A percentile compares a stretch with the other conserved stretches of the same genome.
phyloP scores from a whole-genome alignment of 2,888 invertebrate genomes.

The Spisula subtruncata region DNA sequence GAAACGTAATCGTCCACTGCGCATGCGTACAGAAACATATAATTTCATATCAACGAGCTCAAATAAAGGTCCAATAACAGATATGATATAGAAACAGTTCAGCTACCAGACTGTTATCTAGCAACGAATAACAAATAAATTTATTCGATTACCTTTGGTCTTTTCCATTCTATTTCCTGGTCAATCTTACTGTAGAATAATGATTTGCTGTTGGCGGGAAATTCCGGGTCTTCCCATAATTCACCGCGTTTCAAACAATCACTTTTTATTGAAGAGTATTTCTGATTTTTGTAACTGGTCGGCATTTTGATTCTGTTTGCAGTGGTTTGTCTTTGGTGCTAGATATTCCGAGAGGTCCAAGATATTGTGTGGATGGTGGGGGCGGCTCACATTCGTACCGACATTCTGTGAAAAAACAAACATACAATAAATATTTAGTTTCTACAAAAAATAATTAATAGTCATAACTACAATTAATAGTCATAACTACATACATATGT shows the following conservation, averaged over 20 bases:
- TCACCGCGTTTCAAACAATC: constrained; percentile 92
- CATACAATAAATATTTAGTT: too few species aligned
- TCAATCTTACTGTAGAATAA: constrained; percentile 95
- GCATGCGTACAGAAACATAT: too few species aligned
- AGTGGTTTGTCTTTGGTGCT: not conserved
- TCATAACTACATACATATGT: too few species aligned
- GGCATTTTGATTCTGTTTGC: constrained; percentile 71
- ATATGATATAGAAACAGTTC: too few species aligned
- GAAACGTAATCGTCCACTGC: too few species aligned
- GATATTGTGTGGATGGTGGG: not conserved
- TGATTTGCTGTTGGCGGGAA: constrained; percentile 94
- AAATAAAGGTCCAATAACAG: too few species aligned
- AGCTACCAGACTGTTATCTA: not conserved
- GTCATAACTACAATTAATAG: too few species aligned
- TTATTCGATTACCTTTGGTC: constrained; percentile 90
- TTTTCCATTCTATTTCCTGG: constrained; percentile 95
- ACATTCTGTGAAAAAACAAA: not conserved
- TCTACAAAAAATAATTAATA: too few species aligned
- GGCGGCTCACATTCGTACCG: not conserved
- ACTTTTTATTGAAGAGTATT: constrained; percentile 80
- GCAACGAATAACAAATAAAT: not conserved
- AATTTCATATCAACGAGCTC: too few species aligned
- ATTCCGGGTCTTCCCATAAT: constrained; percentile 96
- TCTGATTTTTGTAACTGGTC: constrained; percentile 80
- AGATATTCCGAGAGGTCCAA: not conserved